Evolutionary conservation across 23 tunicate species (phyloP).

Genomic region (Styela plicata): DNA sequence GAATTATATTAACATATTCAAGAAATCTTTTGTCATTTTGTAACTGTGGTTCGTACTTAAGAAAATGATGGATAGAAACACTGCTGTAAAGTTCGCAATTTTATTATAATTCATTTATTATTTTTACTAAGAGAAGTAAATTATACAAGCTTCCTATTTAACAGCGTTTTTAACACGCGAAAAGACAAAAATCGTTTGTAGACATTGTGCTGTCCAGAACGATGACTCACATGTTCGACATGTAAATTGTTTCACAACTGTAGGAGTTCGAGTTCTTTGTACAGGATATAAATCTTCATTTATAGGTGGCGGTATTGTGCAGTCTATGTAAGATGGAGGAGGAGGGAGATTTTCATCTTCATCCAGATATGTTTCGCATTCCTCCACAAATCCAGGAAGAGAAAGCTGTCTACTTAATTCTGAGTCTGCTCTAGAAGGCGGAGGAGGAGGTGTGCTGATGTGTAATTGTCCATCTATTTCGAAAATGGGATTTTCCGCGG

Average conservation of each 20-base stretch:
- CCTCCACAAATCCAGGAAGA: constrained; percentile 24
- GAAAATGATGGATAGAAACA: no score
- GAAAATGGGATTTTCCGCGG: background rate
- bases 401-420: background rate
- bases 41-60: no score
- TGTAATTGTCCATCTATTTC: background rate
- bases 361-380: background rate
- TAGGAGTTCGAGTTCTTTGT: background rate
- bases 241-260: background rate
- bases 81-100: no score
- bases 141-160: no score
- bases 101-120: no score
- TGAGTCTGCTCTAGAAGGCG: background rate
- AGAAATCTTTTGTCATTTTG: no score
- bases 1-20: no score
- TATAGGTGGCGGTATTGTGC: constrained; percentile 24
- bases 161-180: no score
- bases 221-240: background rate
- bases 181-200: no score
- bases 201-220: no score
- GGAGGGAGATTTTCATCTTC: background rate
- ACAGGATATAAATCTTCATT: constrained; percentile 17
- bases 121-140: no score
- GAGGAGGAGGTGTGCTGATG: constrained; percentile 6
- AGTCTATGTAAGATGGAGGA: constrained; percentile 22